These are phyloP conservation scores for Alosa sapidissima DNA, from an alignment of 2,797 vertebrate species.

Conservation along the genomic window DNA sequence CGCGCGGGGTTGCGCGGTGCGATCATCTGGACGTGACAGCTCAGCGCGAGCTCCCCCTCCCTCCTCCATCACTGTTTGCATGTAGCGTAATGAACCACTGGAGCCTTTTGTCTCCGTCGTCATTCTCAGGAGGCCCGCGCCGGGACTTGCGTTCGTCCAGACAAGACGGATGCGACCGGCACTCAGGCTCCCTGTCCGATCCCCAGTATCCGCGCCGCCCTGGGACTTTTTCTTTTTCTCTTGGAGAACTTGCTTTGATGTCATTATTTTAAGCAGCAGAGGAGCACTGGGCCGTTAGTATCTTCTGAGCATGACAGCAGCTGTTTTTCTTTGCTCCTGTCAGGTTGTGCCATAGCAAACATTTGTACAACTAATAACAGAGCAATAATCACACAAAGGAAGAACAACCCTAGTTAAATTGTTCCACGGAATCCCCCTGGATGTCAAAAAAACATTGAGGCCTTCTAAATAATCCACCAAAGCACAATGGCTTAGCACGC, in stretches of 20 bases:
- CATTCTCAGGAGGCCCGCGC: slow-evolving; percentile 39
- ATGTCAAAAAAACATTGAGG: not conserved
- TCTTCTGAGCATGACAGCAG: not conserved
- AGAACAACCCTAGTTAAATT: not conserved
- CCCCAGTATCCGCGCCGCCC: not conserved
- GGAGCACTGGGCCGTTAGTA: not conserved
- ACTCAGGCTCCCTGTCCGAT: not conserved
- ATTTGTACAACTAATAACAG: not conserved
- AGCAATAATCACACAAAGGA: not conserved
- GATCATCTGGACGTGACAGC: slow-evolving; percentile 55
- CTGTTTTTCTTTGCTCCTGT: slow-evolving; percentile 7
- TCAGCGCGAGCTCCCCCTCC: slow-evolving; percentile 35
- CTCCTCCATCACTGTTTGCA: slow-evolving; percentile 61
- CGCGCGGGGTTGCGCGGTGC: slow-evolving; percentile 58
- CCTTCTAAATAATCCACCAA: not conserved
- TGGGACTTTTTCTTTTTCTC: not conserved
- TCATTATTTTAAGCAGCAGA: slow-evolving; percentile 20
- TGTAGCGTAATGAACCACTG: slow-evolving; percentile 61
- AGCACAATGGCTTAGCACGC: not conserved
- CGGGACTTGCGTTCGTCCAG: slow-evolving; percentile 1
- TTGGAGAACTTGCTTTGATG: not conserved
- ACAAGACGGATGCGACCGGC: slow-evolving; percentile 8
- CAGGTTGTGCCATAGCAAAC: not conserved
- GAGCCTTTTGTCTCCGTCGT: slow-evolving; percentile 58
- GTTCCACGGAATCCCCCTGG: not conserved